A percentile compares a stretch with the other conserved stretches of the same genome.
These are phyloP conservation scores for Athalia circularis DNA, from an alignment of 2,888 invertebrate species.

Conservation along the genomic window DNA sequence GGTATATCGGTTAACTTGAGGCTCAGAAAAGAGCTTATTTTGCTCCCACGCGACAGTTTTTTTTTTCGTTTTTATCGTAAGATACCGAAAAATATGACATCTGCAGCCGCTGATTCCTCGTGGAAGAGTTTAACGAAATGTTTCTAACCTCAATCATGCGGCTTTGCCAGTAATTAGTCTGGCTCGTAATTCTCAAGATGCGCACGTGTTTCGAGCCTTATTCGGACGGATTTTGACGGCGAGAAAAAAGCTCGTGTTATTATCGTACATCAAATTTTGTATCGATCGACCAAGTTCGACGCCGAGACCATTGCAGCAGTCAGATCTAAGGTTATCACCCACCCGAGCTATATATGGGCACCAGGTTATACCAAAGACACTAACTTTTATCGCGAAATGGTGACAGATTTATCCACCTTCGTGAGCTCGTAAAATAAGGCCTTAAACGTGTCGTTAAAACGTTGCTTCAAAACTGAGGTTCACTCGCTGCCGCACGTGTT, in stretches of 20 bases:
- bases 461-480: slow-evolving; percentile 36
- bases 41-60: too few relatives aligned
- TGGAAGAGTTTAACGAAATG: too few relatives aligned
- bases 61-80: too few relatives aligned
- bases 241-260: background rate
- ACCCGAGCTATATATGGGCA: background rate
- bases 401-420: slow-evolving; percentile 37
- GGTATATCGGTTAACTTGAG: too few relatives aligned
- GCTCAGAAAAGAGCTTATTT: too few relatives aligned
- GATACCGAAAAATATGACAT: too few relatives aligned
- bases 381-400: slow-evolving; percentile 43
- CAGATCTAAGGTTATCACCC: slow-evolving; percentile 33
- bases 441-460: slow-evolving; percentile 37
- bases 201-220: too few relatives aligned
- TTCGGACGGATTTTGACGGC: too few relatives aligned
- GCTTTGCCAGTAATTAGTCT: too few relatives aligned
- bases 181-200: too few relatives aligned
- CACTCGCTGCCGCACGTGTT: slow-evolving; percentile 12
- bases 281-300: slow-evolving; percentile 13
- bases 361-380: slow-evolving; percentile 25
- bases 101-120: too few relatives aligned
- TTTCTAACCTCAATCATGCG: too few relatives aligned
- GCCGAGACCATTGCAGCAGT: slow-evolving; percentile 13
- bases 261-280: slow-evolving; percentile 4
- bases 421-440: slow-evolving; percentile 33